Evolutionary conservation across 2,888 invertebrate species (phyloP), one percentile per base, ranked within the genome.

Genomic region (Mesochorus sp.): DNA sequence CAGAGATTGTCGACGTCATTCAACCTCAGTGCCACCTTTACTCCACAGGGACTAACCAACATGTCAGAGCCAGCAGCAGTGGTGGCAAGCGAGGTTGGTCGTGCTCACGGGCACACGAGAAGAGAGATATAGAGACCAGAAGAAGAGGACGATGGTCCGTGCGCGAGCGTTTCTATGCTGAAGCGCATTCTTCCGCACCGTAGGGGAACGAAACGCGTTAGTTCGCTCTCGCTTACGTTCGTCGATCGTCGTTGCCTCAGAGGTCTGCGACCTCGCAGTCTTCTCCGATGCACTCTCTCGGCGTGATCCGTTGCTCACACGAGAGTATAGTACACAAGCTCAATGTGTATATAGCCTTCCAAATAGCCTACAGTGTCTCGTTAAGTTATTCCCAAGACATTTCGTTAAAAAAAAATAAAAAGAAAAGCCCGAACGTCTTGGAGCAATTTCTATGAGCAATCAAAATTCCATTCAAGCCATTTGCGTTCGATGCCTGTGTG

Each of bases 1-100:
- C 44, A 70, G 81, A 64, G 81, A 81, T 83, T 80, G 79, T 74
- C 26, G 75, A 81, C 82, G 83, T 81, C 82, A 80, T 83, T 82
- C 80, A 82, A 82, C 76, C 67, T 77, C 74, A 74, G 78, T 83
- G 82, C 80, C 82, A 80, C 76, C 73, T 75, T 74, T 79, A 70
- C 61, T 74, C 76, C 76, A 76, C 44, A 77, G 82, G 68, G 81
- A 81, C 76, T 77, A 62, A 73, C 76, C 79, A 74, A 66, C 73
- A 73, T 76, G 79, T 81, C 82, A 82, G 81, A 68, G 19, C 57
- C n/a, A 26, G n/a, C 73, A 53, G 66, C 68, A 17, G n/a, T n/a
- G n/a, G n/a, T n/a, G n/a, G n/a, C n/a, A n/a, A n/a, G n/a, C n/a
- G n/a, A n/a, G n/a, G n/a, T n/a, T n/a, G n/a, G n/a, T n/a, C n/a